phyloP scores from a whole-genome alignment of 2,888 invertebrate genomes.

The Macrosoma leucophasiata region DNA sequence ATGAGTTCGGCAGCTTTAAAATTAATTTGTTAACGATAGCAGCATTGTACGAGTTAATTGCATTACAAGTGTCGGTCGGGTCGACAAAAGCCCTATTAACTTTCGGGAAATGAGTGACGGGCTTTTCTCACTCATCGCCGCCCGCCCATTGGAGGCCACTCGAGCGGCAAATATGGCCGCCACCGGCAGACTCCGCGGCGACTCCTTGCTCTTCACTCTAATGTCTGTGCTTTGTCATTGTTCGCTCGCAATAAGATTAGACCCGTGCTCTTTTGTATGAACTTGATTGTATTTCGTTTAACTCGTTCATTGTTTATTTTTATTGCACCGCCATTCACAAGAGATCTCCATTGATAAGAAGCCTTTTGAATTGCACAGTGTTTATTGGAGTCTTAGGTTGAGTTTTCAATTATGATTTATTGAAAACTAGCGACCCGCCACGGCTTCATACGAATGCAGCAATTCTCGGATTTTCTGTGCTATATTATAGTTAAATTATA shows the following conservation, averaged over 20 bases:
- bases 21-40: conserved; percentile 68
- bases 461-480: no score
- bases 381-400: no score
- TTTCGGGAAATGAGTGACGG: conserved; percentile 59
- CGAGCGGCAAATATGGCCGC: conserved; percentile 67
- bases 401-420: no score
- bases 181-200: conserved; percentile 59
- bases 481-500: no score
- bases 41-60: conserved; percentile 70
- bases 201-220: conserved; percentile 34
- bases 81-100: conserved; percentile 69
- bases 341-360: no score
- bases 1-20: conserved; percentile 44
- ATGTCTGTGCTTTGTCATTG: conserved; percentile 38
- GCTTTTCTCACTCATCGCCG: conserved; percentile 47
- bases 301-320: conserved; percentile 47
- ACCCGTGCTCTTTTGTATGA: conserved; percentile 53
- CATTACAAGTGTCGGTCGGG: conserved; percentile 68
- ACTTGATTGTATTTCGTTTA: conserved; percentile 57
- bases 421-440: no score
- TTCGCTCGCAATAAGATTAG: conserved; percentile 61
- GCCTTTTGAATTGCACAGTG: no score
- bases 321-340: conserved; percentile 15
- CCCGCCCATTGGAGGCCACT: conserved; percentile 47
- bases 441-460: no score